These are phyloP conservation scores for Sinodicranocentrus sp. DNA, from an alignment of 2,888 invertebrate species.

Conservation along the genomic window DNA sequence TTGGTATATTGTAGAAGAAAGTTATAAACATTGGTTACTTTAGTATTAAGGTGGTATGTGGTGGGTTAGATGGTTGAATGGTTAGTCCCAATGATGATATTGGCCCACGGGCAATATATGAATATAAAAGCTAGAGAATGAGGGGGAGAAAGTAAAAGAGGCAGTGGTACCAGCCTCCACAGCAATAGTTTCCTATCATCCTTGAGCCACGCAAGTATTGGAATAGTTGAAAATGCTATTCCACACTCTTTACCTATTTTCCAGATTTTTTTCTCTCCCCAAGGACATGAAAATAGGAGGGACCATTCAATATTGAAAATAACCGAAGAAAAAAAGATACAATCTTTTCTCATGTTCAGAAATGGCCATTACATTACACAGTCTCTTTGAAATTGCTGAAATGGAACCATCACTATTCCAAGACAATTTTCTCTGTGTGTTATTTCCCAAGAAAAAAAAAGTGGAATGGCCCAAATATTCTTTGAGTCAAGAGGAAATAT, in stretches of 20 bases:
- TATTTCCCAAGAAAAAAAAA: conserved; percentile 19
- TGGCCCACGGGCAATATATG: conserved; percentile 52
- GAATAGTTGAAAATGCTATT: conserved; percentile 20
- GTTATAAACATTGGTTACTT: too few relatives aligned
- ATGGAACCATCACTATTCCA: conserved; percentile 57
- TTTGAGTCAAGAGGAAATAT: neutral
- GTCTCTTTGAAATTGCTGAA: conserved; percentile 56
- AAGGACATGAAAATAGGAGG: conserved; percentile 52
- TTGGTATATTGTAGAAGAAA: too few relatives aligned
- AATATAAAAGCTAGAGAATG: conserved; percentile 19
- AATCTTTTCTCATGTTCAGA: conserved; percentile 46
- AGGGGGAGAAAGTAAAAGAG: neutral
- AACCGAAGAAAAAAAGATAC: conserved; percentile 50
- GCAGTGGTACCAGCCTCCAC: neutral
- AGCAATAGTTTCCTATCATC: conserved; percentile 14
- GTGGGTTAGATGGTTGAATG: conserved; percentile 1
- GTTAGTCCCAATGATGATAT: conserved; percentile 44
- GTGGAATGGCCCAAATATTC: neutral
- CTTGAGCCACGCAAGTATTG: conserved; percentile 2
- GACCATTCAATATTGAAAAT: conserved; percentile 61
- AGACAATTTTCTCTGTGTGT: conserved; percentile 51
- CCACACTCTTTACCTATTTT: conserved; percentile 31
- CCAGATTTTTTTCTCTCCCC: conserved; percentile 39
- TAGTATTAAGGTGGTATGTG: too few relatives aligned
- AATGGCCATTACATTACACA: conserved; percentile 49